Conservation (phyloP, 1,140 invertebrate genomes). For the Drosophila sproati region DNA sequence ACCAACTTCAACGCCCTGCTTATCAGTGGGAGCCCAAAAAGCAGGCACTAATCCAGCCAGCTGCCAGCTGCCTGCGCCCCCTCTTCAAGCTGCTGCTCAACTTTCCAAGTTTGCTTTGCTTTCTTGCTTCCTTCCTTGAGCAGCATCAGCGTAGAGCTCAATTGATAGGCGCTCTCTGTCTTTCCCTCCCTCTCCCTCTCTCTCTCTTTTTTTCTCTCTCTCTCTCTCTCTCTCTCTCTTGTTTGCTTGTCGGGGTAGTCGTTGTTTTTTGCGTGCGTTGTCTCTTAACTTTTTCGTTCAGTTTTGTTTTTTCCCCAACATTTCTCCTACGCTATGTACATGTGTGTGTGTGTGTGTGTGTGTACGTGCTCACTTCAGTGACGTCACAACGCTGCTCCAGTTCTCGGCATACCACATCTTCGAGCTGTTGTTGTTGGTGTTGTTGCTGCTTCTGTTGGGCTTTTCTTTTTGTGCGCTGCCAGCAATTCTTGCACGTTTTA, state of each 20-base stretch:
- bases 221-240: slow-evolving; percentile 20
- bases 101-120: slow-evolving; percentile 46
- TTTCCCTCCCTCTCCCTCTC: slow-evolving; percentile 11
- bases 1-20: slow-evolving; percentile 57
- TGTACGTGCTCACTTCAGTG: slow-evolving; percentile 50
- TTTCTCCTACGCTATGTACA: slow-evolving; percentile 47
- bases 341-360: slow-evolving; percentile 17
- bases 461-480: slow-evolving; percentile 28
- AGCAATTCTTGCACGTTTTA: slow-evolving; percentile 74
- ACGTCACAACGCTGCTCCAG: slow-evolving; percentile 75
- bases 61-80: too few relatives aligned
- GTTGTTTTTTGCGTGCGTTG: slow-evolving; percentile 35
- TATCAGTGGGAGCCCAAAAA: slow-evolving; percentile 41
- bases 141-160: slow-evolving; percentile 48
- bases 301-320: slow-evolving; percentile 76
- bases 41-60: neutral
- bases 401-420: slow-evolving; percentile 70
- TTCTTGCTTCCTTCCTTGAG: slow-evolving; percentile 64
- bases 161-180: slow-evolving; percentile 43
- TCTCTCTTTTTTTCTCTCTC: neutral
- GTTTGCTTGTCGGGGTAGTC: slow-evolving; percentile 40
- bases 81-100: neutral
- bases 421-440: slow-evolving; percentile 22
- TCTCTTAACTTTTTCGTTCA: slow-evolving; percentile 66
- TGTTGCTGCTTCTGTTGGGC: slow-evolving; percentile 5